Evolutionary conservation across 2,113 vertebrate genomes (phyloP).

Genomic region (Lontra canadensis): DNA sequence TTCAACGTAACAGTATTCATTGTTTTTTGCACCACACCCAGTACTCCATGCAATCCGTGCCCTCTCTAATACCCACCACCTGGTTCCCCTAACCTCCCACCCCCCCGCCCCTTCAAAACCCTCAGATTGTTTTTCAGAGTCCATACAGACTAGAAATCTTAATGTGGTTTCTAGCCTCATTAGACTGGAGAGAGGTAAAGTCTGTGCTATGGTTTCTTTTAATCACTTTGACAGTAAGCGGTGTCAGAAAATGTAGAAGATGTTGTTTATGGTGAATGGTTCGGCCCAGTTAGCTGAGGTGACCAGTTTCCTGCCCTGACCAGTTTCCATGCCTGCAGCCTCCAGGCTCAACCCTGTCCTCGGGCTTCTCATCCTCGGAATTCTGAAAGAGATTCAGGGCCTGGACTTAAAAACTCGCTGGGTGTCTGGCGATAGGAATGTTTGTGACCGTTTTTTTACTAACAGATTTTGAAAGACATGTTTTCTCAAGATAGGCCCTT

Average conservation of each 20-base stretch:
- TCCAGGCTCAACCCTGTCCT: not conserved
- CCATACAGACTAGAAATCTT: not conserved
- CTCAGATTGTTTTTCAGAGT: too few species aligned
- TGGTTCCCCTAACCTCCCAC: too few species aligned
- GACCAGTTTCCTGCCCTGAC: not conserved
- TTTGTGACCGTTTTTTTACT: not conserved
- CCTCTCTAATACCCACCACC: too few species aligned
- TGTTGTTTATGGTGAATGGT: not conserved
- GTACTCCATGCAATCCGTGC: too few species aligned
- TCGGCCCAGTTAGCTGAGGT: not conserved
- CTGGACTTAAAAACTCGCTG: not conserved
- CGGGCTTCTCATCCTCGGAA: not conserved
- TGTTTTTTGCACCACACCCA: too few species aligned
- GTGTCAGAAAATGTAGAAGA: not conserved
- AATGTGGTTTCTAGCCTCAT: not conserved
- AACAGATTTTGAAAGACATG: not conserved
- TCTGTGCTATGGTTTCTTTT: not conserved
- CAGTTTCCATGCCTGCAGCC: not conserved
- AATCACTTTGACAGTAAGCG: not conserved
- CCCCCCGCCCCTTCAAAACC: too few species aligned
- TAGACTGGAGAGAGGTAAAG: not conserved
- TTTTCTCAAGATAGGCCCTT: not conserved
- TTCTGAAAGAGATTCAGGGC: not conserved
- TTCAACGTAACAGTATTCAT: too few species aligned
- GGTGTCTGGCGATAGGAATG: not conserved